Evolutionary conservation across 1,140 invertebrate genomes (phyloP).

Genomic region (Drosophila mojavensis): DNA sequence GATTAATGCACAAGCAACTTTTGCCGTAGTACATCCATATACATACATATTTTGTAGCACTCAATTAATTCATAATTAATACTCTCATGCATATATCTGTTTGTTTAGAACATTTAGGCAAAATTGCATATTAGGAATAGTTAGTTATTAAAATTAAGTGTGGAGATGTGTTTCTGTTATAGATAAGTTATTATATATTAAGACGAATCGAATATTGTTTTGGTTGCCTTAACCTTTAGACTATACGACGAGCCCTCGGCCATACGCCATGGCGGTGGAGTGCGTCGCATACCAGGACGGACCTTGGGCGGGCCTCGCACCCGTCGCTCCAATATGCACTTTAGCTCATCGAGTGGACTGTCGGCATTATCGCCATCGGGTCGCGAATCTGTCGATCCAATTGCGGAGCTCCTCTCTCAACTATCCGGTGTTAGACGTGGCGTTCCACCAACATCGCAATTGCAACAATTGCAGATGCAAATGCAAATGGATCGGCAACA

Average conservation of each 20-base stretch:
- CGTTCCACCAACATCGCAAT: slow-evolving; percentile 89
- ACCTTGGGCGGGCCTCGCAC: slow-evolving; percentile 91
- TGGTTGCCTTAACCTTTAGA: slow-evolving; percentile 86
- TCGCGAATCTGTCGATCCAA: slow-evolving; percentile 95
- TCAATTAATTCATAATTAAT: too few relatives aligned
- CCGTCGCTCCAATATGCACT: slow-evolving; percentile 95
- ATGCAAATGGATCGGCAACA: slow-evolving; percentile 94
- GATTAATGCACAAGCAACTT: too few relatives aligned
- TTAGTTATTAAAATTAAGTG: too few relatives aligned
- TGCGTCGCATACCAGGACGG: slow-evolving; percentile 92
- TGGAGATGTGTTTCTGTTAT: background rate
- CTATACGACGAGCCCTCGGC: slow-evolving; percentile 92
- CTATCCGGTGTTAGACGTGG: slow-evolving; percentile 93
- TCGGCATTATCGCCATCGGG: slow-evolving; percentile 92
- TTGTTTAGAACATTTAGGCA: too few relatives aligned
- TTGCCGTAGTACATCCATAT: too few relatives aligned
- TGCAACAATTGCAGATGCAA: slow-evolving; percentile 96
- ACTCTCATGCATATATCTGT: too few relatives aligned
- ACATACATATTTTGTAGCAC: too few relatives aligned
- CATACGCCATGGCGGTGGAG: slow-evolving; percentile 90
- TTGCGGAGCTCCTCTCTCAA: slow-evolving; percentile 96
- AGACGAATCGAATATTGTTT: slow-evolving; percentile 11
- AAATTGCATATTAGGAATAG: background rate
- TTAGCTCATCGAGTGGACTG: slow-evolving; percentile 92
- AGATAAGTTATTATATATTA: background rate